A percentile compares a stretch with the other conserved stretches of the same genome.
phyloP scores from a whole-genome alignment of 2,797 vertebrate species.

The Eospalax fontanierii region DNA sequence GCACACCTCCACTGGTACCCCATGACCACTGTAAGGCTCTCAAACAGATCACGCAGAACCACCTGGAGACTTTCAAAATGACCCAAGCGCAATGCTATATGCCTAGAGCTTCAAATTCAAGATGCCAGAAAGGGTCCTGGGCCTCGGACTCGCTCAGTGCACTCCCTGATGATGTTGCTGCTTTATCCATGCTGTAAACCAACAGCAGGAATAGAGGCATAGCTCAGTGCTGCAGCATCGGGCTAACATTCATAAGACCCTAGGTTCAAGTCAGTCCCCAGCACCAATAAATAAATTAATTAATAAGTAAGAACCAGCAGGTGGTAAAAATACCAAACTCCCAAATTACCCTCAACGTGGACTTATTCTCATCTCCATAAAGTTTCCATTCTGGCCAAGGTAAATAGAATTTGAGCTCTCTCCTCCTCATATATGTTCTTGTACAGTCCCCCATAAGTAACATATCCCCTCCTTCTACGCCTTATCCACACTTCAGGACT shows the following conservation, averaged over 20 bases:
- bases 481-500: not conserved
- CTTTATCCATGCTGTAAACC: not conserved
- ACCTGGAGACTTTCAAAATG: not conserved
- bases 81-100: not conserved
- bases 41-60: not conserved
- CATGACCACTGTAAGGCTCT: not conserved
- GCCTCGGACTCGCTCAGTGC: not conserved
- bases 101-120: conserved; percentile 35
- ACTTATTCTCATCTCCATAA: not conserved
- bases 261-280: not conserved
- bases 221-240: not conserved
- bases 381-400: not conserved
- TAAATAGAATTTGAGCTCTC: not conserved
- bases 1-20: not conserved
- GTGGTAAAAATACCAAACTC: not conserved
- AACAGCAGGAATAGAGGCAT: not conserved
- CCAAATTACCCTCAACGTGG: not conserved
- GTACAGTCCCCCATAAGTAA: not conserved
- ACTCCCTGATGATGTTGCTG: not conserved
- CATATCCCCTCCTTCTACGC: not conserved
- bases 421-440: not conserved
- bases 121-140: not conserved
- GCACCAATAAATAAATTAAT: not conserved
- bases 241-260: not conserved
- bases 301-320: not conserved